These are phyloP conservation scores for Tortrix viridana DNA, from an alignment of 2,888 invertebrate genomes.

Conservation along the genomic window DNA sequence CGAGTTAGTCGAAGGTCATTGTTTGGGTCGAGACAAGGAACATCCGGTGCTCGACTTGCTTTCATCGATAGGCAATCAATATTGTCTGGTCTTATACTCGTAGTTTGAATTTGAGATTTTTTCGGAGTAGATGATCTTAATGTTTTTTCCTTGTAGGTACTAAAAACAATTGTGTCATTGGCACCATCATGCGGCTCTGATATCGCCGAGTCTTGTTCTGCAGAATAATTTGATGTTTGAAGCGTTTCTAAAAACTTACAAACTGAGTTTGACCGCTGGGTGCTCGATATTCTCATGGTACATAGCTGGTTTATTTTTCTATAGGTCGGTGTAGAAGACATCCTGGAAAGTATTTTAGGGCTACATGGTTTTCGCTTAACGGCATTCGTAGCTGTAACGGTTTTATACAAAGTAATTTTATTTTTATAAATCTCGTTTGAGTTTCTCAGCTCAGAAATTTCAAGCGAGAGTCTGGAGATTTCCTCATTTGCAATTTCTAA, in stretches of 20 bases:
- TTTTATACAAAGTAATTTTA: slow-evolving; percentile 1
- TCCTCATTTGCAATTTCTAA: slow-evolving; percentile 2
- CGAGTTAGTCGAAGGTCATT: neutral
- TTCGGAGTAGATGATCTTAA: slow-evolving; percentile 1
- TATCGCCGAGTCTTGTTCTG: neutral
- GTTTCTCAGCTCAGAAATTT: neutral
- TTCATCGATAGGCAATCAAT: neutral
- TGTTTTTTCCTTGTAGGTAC: neutral
- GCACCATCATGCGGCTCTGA: neutral
- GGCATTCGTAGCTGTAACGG: slow-evolving; percentile 2
- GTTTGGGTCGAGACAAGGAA: neutral
- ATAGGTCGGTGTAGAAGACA: slow-evolving; percentile 4
- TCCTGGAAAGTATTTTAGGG: neutral
- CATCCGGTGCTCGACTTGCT: neutral
- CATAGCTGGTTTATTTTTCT: slow-evolving; percentile 4
- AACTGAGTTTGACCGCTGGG: neutral
- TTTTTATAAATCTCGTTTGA: neutral
- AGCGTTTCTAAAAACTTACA: neutral
- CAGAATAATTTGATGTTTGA: neutral
- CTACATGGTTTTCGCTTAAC: neutral
- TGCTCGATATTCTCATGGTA: neutral
- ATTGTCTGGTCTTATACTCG: neutral
- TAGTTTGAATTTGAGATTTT: neutral
- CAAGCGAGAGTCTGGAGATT: neutral
- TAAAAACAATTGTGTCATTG: slow-evolving; percentile 1